Conservation (phyloP, 2,797 vertebrate species). For the Furcifer pardalis region DNA sequence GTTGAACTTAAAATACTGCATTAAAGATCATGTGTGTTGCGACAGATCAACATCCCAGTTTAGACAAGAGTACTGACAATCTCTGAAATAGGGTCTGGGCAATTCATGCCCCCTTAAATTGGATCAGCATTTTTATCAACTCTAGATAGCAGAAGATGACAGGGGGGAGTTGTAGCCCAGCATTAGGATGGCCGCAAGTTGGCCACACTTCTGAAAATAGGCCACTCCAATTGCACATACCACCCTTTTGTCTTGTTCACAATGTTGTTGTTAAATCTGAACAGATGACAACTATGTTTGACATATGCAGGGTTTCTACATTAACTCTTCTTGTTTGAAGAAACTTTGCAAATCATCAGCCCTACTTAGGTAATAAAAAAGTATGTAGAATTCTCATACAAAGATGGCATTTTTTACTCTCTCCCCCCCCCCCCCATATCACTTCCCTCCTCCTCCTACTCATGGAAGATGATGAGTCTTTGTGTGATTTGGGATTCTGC, state of each 20-base stretch:
- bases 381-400: no score
- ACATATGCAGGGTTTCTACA: neutral
- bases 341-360: no score
- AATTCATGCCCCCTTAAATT: neutral
- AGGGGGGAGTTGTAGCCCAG: neutral
- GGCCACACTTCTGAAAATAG: neutral
- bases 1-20: neutral
- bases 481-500: no score
- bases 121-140: no score
- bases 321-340: neutral
- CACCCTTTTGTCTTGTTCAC: neutral
- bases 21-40: neutral
- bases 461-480: no score
- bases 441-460: no score
- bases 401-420: no score
- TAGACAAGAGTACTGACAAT: neutral
- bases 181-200: neutral
- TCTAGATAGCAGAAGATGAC: no score
- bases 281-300: neutral
- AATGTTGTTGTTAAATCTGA: neutral
- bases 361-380: no score
- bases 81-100: neutral
- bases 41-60: neutral
- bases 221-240: neutral
- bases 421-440: no score